Evolutionary conservation across 2,888 invertebrate genomes (phyloP), one percentile per base, ranked within the genome.

Genomic region (Steinernema hermaphroditum): DNA sequence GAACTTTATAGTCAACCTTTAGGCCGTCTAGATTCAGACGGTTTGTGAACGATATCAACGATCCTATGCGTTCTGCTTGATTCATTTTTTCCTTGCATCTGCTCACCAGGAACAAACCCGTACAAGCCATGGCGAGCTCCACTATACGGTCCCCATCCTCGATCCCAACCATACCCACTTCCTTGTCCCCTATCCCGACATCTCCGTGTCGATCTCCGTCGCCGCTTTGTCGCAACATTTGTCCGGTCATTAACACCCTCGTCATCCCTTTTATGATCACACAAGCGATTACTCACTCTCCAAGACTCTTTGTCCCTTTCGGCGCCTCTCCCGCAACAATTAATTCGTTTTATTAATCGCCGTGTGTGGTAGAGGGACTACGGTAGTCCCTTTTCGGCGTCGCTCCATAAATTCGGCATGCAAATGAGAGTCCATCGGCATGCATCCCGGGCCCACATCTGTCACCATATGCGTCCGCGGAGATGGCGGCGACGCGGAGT

Each of bases 281-380:
- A 54, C 12, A 37, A 37, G 37, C 37, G 37, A 37, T 12, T 37
- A 12, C 37, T 37, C 37, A 4, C 4, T 37, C 6, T 37, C 37
- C n/a, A n/a, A n/a, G n/a, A n/a, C 37, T 54, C 54, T 22, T 54
- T 54, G 54, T 54, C 54, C 54, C 54, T 54, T 54, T 54, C 54
- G 54, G 54, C 54, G 54, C 22, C 12, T 2, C 6, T 37, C 54
- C 22, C 14, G 12, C 27, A 9, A 19, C n/a, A n/a, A 46, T 24
- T 54, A 54, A 54, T 54, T 22, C 54, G 22, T 24, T 27, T 24
- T 54, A 54, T 54, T 54, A 54, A 54, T 54, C 54, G 54, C 6
- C 27, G 6, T 24, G 24, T 54, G 54, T 46, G 43, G 43, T 41
- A 8, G 14, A 19, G 49, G 49, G 49, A 49, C 19, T 54, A 24